Base-by-base conservation (phyloP, 2,888 invertebrate species). In the Diabrotica balteata region DNA sequence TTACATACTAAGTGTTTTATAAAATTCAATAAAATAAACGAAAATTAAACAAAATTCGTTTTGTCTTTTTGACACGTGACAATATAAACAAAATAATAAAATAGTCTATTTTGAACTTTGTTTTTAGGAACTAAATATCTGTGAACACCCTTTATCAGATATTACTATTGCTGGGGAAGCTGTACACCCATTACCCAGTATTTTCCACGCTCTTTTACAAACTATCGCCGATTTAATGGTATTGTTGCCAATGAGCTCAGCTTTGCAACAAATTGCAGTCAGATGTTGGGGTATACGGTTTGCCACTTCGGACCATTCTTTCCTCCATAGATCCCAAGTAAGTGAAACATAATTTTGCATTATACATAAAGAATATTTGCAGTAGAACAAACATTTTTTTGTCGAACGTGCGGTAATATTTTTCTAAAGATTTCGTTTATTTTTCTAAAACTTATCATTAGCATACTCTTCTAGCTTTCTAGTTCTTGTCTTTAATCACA, bases 221-320 rank as follows among this genome's bases (percentile, higher is more conserved):
- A 96, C 96, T 0, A 93, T 97, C 66, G 94, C 96, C 10, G 95
- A 97, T 81, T 87, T 97, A 54, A 97, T 97, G 87, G 91, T 96
- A 11, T 87, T 94, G 17, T 86, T 97, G 70, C 95, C 96, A 0
- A 90, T 94, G 72, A 93, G 96, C 52, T 95, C 95, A 7, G 90
- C 97, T 0, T 86, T 96, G 32, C 93, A 95, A 78, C 91, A 96
- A 82, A 96, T 96, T 85, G 96, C 97, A 0, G 93, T 97, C 51
- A 88, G 96, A 70, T 97, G 97, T 84, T 97, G 96, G 92, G 96
- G 95, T 45, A 89, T 97, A 61, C 90, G 93, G 78, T 97, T 97
- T 82, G 91, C 93, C 0, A 90, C 93, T 50, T 90, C 93, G 2
- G 97, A 98, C 84, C 95, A 97, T 79, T 90, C 93, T 77, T 97